Evolutionary conservation across 2,113 vertebrate genomes (phyloP), one percentile per base, ranked within the genome.

Genomic region (Macroglossus sobrinus): DNA sequence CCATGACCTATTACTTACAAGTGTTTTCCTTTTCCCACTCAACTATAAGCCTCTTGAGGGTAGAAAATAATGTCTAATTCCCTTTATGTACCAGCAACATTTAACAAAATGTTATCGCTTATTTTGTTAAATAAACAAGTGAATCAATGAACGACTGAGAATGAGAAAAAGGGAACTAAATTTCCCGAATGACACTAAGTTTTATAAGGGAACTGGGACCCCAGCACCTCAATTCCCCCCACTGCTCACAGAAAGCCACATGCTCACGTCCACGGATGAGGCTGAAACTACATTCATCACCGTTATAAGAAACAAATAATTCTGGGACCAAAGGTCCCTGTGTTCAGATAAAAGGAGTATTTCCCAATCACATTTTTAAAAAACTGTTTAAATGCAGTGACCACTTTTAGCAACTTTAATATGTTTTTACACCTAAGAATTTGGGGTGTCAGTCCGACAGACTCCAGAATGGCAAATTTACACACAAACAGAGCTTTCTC

Each of bases 401-500:
- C 35, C 35, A 72, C 88, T 47, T 57, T 89, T 57, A 87, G 69
- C 75, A 69, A 81, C 50, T 53, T 45, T 40, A 61, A 24, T 75
- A 75, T 12, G 33, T 72, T 64, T 85, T 93, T 35, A 72, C 63
- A 90, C 59, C 66, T 79, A 55, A 55, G 35, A 15, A 90, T 35
- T 66, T 64, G 45, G 82, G 43, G 84, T 47, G 40, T 53, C 59
- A 53, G 84, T 84, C 88, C 93, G 90, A 7, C 43, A 61, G 53
- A 89, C 71, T 22, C 35, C 5, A 19, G 18, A 7, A 57, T 2
- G 69, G 59, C 71, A 43, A 38, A 8, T 74, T 33, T 33, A 33
- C 3, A 35, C 82, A 93, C 69, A 96, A 63, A 84, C 88, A 72
- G 81, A 26, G 22, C 64, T 16, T 78, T 81, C 81, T 80, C 88